Base-by-base conservation (phyloP, 2,888 invertebrate genomes). In the Congeria kusceri region DNA sequence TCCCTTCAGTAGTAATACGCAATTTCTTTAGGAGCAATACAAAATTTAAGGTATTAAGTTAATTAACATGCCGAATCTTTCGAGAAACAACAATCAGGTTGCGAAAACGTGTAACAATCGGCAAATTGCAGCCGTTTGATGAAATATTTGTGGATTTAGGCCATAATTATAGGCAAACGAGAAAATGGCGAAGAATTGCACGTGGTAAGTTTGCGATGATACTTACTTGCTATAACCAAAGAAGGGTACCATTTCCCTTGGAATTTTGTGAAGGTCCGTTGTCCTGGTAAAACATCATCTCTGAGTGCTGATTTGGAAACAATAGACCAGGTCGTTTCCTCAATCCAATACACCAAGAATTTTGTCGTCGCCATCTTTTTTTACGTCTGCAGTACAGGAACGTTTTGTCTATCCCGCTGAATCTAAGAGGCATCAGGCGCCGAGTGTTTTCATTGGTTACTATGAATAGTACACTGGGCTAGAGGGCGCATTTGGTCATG, bases 211-310 rank as follows among this genome's bases (percentile, higher is more conserved):
- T 47, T 64, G 47, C 64, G 64, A 44, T 47, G 47, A 64, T 67
- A 65, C 65, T 65, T 65, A 65, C 65, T 65, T 65, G 65, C 65
- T 46, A 65, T 46, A 25, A 65, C 65, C 65, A 65, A 53, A 46
- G 65, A 65, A 27, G 65, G 65, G 47, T 46, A 65, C 65, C 65
- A 65, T 53, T 65, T 65, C 29, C 65, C 65, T 65, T 65, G 65
- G 27, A 53, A 65, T 65, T 65, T 65, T 20, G 65, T 46, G 47
- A 46, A 65, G 20, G 65, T 65, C 27, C 29, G 65, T 46, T 65
- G 49, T 46, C 65, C 49, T 18, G 67, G 67, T 53, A 29, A 27
- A 67, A 53, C 67, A 57, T 67, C 67, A 27, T 67, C 67, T 67
- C 67, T 56, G 20, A 67, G 29, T 53, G 67, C 67, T 57, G 67